A percentile compares a stretch with the other conserved stretches of the same genome.
phyloP scores from a whole-genome alignment of 2,113 vertebrate species.

The Mustela nigripes region DNA sequence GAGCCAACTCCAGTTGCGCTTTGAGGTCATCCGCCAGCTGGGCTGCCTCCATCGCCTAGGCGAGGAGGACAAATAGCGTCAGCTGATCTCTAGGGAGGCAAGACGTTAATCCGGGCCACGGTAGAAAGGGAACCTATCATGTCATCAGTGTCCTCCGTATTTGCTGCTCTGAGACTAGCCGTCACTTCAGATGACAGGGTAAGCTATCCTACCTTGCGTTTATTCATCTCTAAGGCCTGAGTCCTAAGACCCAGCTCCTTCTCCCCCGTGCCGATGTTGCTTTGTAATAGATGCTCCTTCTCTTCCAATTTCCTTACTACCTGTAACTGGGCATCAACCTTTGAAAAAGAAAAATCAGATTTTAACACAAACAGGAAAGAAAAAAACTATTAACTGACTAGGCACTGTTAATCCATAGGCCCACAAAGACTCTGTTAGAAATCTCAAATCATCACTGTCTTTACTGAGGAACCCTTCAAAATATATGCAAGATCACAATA shows the following conservation, averaged over 20 bases:
- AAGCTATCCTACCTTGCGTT: conserved; percentile 92
- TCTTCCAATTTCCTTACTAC: conserved; percentile 97
- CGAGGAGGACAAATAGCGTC: neutral
- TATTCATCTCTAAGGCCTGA: conserved; percentile 98
- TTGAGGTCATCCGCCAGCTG: conserved; percentile 95
- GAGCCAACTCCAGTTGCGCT: conserved; percentile 93
- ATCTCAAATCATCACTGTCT: conserved; percentile 20
- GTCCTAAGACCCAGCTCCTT: conserved; percentile 95
- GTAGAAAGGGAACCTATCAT: neutral
- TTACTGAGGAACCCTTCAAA: conserved; percentile 22
- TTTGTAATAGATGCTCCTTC: conserved; percentile 98
- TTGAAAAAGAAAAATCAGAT: conserved; percentile 20
- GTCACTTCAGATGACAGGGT: neutral
- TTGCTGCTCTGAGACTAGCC: neutral
- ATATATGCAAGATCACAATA: neutral
- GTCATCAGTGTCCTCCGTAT: neutral
- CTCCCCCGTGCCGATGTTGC: conserved; percentile 96
- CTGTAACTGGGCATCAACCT: conserved; percentile 98
- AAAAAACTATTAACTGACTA: neutral
- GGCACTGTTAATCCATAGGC: neutral
- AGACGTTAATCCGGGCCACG: neutral
- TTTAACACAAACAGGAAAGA: conserved; percentile 10
- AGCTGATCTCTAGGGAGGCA: neutral
- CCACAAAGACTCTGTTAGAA: neutral
- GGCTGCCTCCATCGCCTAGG: conserved; percentile 95